A percentile compares a stretch with the other conserved stretches of the same genome.
Conservation (phyloP, 2,888 invertebrate genomes). For the Lumbricus terrestris region DNA sequence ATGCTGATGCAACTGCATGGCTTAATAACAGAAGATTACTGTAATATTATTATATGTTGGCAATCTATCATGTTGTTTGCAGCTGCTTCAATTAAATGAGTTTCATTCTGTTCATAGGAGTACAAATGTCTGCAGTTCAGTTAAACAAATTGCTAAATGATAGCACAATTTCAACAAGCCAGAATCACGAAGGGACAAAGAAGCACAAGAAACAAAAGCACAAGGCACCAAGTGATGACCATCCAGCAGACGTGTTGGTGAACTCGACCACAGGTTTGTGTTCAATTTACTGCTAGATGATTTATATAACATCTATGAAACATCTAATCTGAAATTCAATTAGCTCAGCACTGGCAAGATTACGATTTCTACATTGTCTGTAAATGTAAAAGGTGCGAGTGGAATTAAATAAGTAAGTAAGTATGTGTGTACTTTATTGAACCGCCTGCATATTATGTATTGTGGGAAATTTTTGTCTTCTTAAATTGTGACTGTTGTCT, state of each 20-base stretch:
- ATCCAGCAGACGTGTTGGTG: background rate
- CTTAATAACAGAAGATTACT: too few relatives aligned
- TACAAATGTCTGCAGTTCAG: background rate
- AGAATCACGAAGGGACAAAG: background rate
- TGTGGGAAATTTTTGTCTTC: too few relatives aligned
- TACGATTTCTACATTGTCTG: background rate
- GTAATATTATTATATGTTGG: too few relatives aligned
- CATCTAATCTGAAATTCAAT: background rate
- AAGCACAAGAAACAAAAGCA: background rate
- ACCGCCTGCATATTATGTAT: too few relatives aligned
- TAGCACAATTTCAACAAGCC: conserved; percentile 3
- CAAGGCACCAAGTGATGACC: background rate
- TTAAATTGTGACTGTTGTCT: background rate
- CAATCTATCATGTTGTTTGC: too few relatives aligned
- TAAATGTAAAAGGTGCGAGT: background rate
- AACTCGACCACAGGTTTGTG: background rate
- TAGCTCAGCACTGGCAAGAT: background rate
- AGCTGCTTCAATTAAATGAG: background rate
- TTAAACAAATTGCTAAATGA: background rate
- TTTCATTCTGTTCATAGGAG: background rate
- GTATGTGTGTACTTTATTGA: too few relatives aligned
- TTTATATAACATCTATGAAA: background rate
- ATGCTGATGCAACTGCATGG: too few relatives aligned
- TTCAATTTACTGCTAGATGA: background rate
- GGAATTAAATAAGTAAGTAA: too few relatives aligned